Evolutionary conservation across 2,797 vertebrate genomes (phyloP).

Genomic region (Acanthiza pusilla): DNA sequence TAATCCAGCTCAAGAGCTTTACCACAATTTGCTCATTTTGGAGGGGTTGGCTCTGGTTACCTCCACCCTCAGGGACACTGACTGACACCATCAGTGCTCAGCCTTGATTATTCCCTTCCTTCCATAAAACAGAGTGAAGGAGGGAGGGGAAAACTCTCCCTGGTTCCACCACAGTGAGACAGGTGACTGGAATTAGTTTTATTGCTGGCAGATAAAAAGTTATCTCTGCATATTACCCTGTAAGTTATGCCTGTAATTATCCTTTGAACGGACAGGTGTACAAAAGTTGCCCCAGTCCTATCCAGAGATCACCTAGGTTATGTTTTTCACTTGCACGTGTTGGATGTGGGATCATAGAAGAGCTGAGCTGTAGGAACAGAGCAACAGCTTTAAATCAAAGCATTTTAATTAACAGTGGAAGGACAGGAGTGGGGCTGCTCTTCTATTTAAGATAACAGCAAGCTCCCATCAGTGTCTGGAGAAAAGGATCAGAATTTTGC

Average conservation of each 20-base stretch:
- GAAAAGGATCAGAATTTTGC: neutral
- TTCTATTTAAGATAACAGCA: neutral
- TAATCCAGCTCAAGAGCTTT: neutral
- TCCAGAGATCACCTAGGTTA: neutral
- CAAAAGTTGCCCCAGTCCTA: neutral
- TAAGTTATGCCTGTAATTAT: neutral
- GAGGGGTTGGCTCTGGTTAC: neutral
- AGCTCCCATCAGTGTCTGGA: neutral
- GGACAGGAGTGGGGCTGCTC: neutral
- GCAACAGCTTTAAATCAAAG: neutral
- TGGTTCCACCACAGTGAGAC: fast-evolving
- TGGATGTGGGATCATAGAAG: neutral
- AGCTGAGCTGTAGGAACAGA: neutral
- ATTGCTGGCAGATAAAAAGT: neutral
- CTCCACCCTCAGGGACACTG: neutral
- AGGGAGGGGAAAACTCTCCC: neutral
- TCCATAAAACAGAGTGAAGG: neutral
- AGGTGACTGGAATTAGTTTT: neutral
- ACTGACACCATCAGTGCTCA: neutral
- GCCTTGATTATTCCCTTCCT: neutral
- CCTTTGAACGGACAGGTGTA: neutral
- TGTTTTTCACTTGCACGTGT: neutral
- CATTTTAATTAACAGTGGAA: neutral
- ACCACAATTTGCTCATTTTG: neutral
- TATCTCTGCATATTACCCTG: neutral